These are phyloP conservation scores for Fratercula arctica DNA, from an alignment of 2,797 vertebrate species.

Conservation along the genomic window DNA sequence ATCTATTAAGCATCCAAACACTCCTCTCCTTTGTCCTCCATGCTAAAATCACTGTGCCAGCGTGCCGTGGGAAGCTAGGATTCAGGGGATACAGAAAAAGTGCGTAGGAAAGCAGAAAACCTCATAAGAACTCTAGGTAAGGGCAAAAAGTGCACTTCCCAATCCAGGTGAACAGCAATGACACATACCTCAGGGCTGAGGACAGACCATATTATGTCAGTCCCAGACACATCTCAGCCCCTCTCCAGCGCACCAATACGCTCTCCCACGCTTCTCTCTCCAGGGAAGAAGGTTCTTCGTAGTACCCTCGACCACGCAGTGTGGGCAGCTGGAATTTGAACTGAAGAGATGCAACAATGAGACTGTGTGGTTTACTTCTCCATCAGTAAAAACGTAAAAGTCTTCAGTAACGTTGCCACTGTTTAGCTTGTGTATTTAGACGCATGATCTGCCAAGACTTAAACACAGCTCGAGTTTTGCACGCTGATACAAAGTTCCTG, in stretches of 20 bases:
- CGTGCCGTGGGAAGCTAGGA: neutral
- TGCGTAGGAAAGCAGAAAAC: neutral
- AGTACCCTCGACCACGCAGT: neutral
- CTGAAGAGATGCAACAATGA: neutral
- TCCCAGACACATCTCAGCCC: neutral
- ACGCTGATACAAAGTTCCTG: neutral
- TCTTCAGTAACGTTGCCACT: neutral
- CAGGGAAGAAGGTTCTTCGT: neutral
- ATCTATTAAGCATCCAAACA: neutral
- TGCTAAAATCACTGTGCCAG: neutral
- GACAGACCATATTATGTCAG: neutral
- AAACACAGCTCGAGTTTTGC: neutral
- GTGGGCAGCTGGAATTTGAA: neutral
- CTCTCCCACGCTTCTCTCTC: neutral
- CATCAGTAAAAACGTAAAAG: neutral
- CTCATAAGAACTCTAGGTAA: neutral
- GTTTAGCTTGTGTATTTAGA: neutral
- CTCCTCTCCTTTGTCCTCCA: neutral
- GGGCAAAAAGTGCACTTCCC: neutral
- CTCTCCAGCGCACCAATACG: neutral
- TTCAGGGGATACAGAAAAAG: neutral
- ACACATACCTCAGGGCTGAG: neutral
- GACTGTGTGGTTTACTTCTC: neutral
- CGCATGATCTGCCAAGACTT: neutral
- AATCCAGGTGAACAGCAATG: neutral